A percentile compares a stretch with the other conserved stretches of the same genome.
phyloP scores from a whole-genome alignment of 1,140 invertebrate genomes.

The Brachionus plicatilis region DNA sequence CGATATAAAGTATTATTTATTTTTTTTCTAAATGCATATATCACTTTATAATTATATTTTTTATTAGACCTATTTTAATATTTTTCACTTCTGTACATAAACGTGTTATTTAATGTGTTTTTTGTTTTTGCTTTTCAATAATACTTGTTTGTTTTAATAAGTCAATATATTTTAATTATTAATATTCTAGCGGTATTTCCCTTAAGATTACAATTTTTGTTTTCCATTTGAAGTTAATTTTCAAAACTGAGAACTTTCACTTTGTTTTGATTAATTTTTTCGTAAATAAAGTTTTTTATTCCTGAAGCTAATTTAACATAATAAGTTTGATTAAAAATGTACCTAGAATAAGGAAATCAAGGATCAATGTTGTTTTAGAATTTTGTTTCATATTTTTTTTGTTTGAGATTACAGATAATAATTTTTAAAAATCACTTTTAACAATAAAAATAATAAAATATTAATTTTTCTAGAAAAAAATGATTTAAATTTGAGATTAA shows the following conservation, averaged over 20 bases:
- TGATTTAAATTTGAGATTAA: too few relatives aligned
- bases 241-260: neutral
- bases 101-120: neutral
- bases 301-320: neutral
- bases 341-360: neutral
- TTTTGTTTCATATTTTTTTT: too few relatives aligned
- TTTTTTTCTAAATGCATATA: neutral
- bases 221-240: neutral
- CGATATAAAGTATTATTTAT: neutral
- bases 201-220: neutral
- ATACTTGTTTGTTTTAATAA: neutral
- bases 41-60: neutral
- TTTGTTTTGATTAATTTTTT: neutral
- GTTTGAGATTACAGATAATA: too few relatives aligned
- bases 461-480: too few relatives aligned
- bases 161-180: neutral
- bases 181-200: neutral
- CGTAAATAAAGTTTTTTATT: neutral
- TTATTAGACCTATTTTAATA: neutral
- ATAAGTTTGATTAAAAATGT: neutral
- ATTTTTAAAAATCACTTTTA: too few relatives aligned
- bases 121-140: neutral
- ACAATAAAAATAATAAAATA: too few relatives aligned
- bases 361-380: neutral
- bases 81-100: neutral